Conservation (phyloP, 2,888 invertebrate genomes). For the Rotaria sp. region DNA sequence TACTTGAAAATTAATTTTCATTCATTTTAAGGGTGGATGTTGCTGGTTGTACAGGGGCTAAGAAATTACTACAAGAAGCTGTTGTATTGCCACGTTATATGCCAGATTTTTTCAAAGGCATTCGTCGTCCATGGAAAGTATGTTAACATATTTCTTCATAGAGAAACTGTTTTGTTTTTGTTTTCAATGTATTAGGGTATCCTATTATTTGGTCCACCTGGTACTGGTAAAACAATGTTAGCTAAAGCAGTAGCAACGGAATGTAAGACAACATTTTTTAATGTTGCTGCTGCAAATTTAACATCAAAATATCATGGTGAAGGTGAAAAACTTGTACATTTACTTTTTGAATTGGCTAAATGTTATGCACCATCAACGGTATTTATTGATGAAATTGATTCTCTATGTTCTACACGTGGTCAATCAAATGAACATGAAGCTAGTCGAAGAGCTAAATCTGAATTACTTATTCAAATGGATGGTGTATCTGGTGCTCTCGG, state of each 20-base stretch:
- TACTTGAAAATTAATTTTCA: not conserved
- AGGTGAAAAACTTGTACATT: constrained; percentile 88
- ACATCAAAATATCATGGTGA: constrained; percentile 96
- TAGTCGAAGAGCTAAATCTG: constrained; percentile 88
- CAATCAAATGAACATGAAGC: constrained; percentile 95
- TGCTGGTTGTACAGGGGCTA: constrained; percentile 57
- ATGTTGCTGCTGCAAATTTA: constrained; percentile 88
- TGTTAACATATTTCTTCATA: not conserved
- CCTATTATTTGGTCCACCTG: constrained; percentile 57
- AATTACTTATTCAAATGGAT: constrained; percentile 96
- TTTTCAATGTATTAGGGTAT: constrained; percentile 49
- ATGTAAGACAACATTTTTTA: constrained; percentile 59
- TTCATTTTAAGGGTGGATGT: constrained; percentile 48
- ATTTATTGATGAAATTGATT: constrained; percentile 98
- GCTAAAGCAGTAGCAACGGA: constrained; percentile 60
- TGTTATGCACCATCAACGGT: constrained; percentile 97
- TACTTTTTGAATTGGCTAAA: constrained; percentile 94
- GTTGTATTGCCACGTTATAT: constrained; percentile 93
- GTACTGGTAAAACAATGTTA: constrained; percentile 59
- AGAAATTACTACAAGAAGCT: constrained; percentile 80
- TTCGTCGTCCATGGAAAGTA: constrained; percentile 76
- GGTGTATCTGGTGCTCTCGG: constrained; percentile 58
- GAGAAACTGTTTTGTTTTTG: not conserved
- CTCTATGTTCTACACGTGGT: constrained; percentile 84
- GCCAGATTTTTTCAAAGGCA: constrained; percentile 94